Evolutionary conservation across 1,140 invertebrate species (phyloP), one percentile per base, ranked within the genome.

Genomic region (Orchestia grillus): DNA sequence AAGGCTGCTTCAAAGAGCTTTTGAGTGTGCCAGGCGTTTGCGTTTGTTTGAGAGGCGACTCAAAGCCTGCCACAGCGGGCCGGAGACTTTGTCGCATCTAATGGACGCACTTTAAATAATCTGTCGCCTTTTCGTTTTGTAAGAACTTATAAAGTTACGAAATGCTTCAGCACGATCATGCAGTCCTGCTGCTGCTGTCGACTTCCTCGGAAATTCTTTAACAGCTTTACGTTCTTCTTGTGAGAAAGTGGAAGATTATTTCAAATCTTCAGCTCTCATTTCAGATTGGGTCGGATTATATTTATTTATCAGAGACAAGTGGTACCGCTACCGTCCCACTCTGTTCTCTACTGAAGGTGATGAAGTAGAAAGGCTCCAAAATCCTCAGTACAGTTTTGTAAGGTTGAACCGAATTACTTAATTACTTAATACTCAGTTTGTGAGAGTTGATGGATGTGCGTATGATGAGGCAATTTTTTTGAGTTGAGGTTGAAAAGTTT

Each of bases 21-120:
- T 90, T 94, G 92, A 94, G 92, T 94, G 92, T 40, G 44, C 41
- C 92, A 42, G 92, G 92, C 92, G 92, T 45, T 44, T 47, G 44
- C 43, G 23, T 44, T 94, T 94, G 92, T 94, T 94, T 94, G 92
- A 47, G 92, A 91, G 88, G 43, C 44, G 92, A 47, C 92, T 47
- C 47, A 11, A 44, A 44, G 36, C n/a, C n/a, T 90, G 42, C 41
- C 43, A 90, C n/a, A 42, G 42, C n/a, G 36, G 88, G 42, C 88
- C 42, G 42, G 15, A 3, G 28, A 90, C 41, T 90, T 90, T 90
- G 88, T 90, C 88, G 42, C 88, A 41, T 90, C 62, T 77, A 77
- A 77, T 90, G 43, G 88, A 41, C n/a, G 28, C 88, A 90, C 88
- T 42, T 90, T 41, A 41, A 90, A 42, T 44, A 90, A 41, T 90